Conservation (phyloP, 2,113 vertebrate genomes). For the Caracal caracal region DNA sequence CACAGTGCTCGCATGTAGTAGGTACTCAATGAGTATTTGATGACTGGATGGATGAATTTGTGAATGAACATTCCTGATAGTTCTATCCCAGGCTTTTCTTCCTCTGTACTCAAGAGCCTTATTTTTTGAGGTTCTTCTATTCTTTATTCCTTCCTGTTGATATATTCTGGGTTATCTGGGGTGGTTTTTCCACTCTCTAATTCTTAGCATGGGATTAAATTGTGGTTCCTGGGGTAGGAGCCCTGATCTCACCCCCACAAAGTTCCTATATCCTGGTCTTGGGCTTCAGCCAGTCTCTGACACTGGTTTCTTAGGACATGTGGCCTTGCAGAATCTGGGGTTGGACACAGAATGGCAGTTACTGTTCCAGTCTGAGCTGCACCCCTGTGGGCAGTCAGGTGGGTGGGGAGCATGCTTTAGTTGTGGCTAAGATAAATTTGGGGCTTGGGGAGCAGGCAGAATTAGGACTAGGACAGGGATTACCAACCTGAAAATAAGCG, state of each 20-base stretch:
- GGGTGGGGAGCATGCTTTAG: not conserved
- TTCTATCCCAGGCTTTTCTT: not conserved
- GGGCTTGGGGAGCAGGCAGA: not conserved
- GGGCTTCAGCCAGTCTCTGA: not conserved
- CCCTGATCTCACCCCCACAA: not conserved
- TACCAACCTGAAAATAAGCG: not conserved
- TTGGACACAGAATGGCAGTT: not conserved
- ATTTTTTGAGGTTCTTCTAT: not conserved
- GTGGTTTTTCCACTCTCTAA: not conserved
- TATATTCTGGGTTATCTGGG: not conserved
- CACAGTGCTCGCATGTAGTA: not conserved
- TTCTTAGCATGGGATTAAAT: not conserved
- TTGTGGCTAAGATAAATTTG: not conserved
- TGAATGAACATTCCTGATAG: not conserved
- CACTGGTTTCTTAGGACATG: not conserved
- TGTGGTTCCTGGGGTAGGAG: not conserved
- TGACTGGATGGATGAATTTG: not conserved
- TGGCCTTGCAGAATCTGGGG: not conserved
- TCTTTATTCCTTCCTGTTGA: not conserved
- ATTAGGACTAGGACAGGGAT: not conserved
- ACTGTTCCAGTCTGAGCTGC: not conserved
- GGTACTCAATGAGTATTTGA: not conserved
- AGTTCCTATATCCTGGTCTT: not conserved
- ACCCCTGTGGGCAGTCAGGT: not conserved
- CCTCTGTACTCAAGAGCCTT: not conserved